Base-by-base conservation (phyloP, 2,797 vertebrate species). In the Enteromius fasciolatus region DNA sequence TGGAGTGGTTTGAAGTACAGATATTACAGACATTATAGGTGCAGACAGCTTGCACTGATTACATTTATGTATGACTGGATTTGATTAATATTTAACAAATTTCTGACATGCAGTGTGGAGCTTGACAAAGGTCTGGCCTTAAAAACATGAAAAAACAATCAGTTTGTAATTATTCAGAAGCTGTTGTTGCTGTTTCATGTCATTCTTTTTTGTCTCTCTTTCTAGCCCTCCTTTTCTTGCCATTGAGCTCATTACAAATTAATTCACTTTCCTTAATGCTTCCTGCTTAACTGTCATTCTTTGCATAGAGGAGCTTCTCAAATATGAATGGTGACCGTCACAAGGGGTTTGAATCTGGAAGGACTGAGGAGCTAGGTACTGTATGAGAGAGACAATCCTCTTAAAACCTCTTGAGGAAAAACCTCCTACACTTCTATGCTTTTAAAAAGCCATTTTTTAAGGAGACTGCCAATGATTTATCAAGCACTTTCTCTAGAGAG, bases 111-210 rank as follows among this genome's bases (percentile, higher is more conserved):
- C 15, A 44, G 9, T 20, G 23, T 79, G 17, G 5, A 54, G 7
- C n/a, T 66, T 31, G 12, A 8, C 63, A 66, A 69, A 52, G 36
- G 78, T 20, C 52, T 72, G 39, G 4, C 67, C 23, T n/a, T 33
- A 46, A 72, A 44, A 87, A 17, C 28, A 80, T 39, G 83, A 75
- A 18, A 50, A 85, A 83, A 78, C 67, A 63, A 63, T 59, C 44
- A 48, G 17, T 81, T 73, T 84, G 86, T 61, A 88, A 90, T 90
- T 87, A 88, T 90, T 90, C 80, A 91, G 72, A 63, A 86, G 63
- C 78, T 67, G 17, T 39, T 70, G 46, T 87, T 69, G 57, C 20
- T 1, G 28, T 36, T 82, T 82, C 23, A 5, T 66, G 70, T 54
- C 46, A 25, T 76, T 4, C 18, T 41, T 39, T 73, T 50, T n/a